These are phyloP conservation scores for Dryoscopus gambensis DNA, from an alignment of 2,113 vertebrate species.

Conservation along the genomic window DNA sequence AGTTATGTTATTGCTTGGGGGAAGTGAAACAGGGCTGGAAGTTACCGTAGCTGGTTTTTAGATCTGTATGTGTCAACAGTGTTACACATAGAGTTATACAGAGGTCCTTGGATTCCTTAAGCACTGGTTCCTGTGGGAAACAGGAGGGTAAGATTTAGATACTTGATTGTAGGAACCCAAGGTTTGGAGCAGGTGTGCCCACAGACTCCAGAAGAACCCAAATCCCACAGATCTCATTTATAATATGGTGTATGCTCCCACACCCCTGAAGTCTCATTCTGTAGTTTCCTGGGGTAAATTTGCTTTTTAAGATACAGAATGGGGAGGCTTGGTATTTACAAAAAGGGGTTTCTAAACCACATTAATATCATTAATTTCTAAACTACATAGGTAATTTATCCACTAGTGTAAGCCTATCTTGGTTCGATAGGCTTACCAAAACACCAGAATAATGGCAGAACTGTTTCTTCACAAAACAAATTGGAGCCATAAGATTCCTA, in stretches of 20 bases:
- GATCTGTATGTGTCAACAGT: not conserved
- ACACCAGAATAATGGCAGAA: not conserved
- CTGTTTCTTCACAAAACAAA: not conserved
- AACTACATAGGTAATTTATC: not conserved
- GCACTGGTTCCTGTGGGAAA: rapidly evolving
- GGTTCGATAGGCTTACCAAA: not conserved
- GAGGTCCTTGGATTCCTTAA: not conserved
- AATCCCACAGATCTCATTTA: not conserved
- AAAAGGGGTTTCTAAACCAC: not conserved
- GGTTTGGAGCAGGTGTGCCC: not conserved
- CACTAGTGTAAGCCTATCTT: not conserved
- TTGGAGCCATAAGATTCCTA: not conserved
- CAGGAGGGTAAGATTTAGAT: not conserved
- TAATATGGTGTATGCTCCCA: not conserved
- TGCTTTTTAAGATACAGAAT: not conserved
- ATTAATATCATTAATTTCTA: not conserved
- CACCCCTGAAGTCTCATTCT: not conserved
- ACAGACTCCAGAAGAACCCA: not conserved
- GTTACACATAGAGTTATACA: not conserved
- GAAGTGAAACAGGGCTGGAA: not conserved
- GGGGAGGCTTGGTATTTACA: not conserved
- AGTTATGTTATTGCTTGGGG: not conserved
- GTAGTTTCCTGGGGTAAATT: not conserved
- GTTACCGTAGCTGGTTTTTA: not conserved
- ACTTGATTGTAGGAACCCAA: not conserved